Evolutionary conservation across 2,888 invertebrate genomes (phyloP), one percentile per base, ranked within the genome.

Genomic region (Agonum fuliginosum): DNA sequence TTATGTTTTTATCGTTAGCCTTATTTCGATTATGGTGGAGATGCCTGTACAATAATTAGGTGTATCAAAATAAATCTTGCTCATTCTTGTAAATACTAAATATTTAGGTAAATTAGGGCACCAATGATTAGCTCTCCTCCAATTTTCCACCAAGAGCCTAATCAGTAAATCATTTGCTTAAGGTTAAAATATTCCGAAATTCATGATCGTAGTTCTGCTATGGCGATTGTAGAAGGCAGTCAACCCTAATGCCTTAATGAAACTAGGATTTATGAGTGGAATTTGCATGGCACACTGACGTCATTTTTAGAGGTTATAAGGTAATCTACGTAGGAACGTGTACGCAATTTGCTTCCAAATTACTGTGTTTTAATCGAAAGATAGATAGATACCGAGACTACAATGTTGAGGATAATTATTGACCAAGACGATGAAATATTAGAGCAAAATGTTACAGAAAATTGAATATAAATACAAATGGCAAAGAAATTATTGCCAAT

Each of bases 341-440:
- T 67, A 67, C 67, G 67, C 67, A 67, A 67, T 67, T 67, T 67
- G 17, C 27, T 48, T n/a, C 37, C 19, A 67, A 69, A 69, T 69
- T 69, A 69, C 69, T 69, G 69, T 69, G 22, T 69, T 69, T 69
- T 69, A 69, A 69, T 69, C 41, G 41, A 69, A 69, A 69, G 69
- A 69, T 69, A 69, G 37, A 41, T 22, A 22, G 48, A 48, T 48
- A 19, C 4, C 48, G n/a, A 19, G 48, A 12, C 3, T 30, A 1
- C 10, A 30, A 8, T 0, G 30, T 30, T 12, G 37, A 37, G 37
- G 4, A 3, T 37, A 37, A 37, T 37, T 37, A 37, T 37, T 37
- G n/a, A 10, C 37, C 37, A 37, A 37, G 8, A 37, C 37, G 8
- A 1, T n/a, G 37, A 37, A 1, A 37, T n/a, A 37, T 12, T n/a